Evolutionary conservation across 2,797 vertebrate species (phyloP), one percentile per base, ranked within the genome.

Genomic region (Arvicola amphibius): DNA sequence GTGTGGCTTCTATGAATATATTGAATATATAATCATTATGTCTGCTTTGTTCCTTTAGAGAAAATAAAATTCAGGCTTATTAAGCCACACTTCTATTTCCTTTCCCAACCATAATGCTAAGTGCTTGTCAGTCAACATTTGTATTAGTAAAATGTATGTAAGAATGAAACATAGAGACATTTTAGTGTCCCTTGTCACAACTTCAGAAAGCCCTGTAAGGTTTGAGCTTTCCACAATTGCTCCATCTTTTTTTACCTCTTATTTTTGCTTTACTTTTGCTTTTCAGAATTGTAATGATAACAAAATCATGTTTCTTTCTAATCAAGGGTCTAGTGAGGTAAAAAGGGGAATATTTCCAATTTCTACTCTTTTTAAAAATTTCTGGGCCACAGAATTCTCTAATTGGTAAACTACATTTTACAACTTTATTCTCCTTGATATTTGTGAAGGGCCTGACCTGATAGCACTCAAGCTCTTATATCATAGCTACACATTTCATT

Each of bases 401-500:
- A 9, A 9, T 65, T 83, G 29, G 76, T 91, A 34, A 91, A 73
- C 2, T 51, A 81, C 71, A 81, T 56, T 73, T 74, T 23, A 29
- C 29, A 92, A 69, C 23, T 80, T 86, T 9, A 88, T 34, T 79
- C 19, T 76, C 27, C 29, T 80, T 92, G 10, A n/a, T 71, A 51
- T 61, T 79, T 96, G 37, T n/a, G 27, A 93, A 78, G 25, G 34
- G 65, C 56, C 40, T 90, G 27, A 90, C 53, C 94, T 48, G 84
- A 25, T 43, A 48, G n/a, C 13, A 88, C 5, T 21, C 32, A 17
- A 86, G 51, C 48, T 23, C 29, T 40, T 51, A 71, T 73, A 59
- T 16, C n/a, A 74, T 88, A n/a, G 81, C 90, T 77, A 88, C 19
- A n/a, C 37, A 71, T 94, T 86, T 90, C 40, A 81, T 43, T 69